Conservation (phyloP, 1,140 invertebrate species). For the Dendrolimus punctatus region DNA sequence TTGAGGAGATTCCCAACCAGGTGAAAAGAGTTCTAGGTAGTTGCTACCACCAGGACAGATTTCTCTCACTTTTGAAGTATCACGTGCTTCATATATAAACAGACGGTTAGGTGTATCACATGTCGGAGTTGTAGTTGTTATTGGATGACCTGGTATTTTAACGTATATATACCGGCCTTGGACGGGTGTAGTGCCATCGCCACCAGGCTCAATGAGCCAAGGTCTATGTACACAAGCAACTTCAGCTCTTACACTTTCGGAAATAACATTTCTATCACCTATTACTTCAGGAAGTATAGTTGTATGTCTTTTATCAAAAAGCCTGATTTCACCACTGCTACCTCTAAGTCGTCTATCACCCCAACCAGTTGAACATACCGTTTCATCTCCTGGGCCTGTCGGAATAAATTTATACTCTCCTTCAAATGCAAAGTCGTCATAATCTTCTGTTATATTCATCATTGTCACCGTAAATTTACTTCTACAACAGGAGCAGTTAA, state of each 20-base stretch:
- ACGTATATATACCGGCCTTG: conserved; percentile 81
- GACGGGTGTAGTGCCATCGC: conserved; percentile 67
- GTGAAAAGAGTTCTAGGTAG: conserved; percentile 81
- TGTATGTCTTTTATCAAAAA: conserved; percentile 58
- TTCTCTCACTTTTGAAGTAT: conserved; percentile 74
- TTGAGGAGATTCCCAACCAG: conserved; percentile 78
- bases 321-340: conserved; percentile 78
- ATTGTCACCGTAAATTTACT: conserved; percentile 81
- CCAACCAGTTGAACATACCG: conserved; percentile 74
- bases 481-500: conserved; percentile 79
- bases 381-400: conserved; percentile 64
- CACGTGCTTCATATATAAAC: conserved; percentile 79
- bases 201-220: conserved; percentile 83
- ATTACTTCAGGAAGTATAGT: conserved; percentile 58
- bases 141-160: conserved; percentile 77
- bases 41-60: conserved; percentile 75
- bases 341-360: conserved; percentile 77
- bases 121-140: conserved; percentile 69
- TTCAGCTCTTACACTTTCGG: conserved; percentile 66
- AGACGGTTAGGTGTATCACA: conserved; percentile 82
- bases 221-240: conserved; percentile 80
- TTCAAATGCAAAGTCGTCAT: conserved; percentile 85
- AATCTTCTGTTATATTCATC: conserved; percentile 89
- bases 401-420: conserved; percentile 82
- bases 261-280: conserved; percentile 64